These are phyloP conservation scores for Drosophila cardini DNA, from an alignment of 1,140 invertebrate species.

Conservation along the genomic window DNA sequence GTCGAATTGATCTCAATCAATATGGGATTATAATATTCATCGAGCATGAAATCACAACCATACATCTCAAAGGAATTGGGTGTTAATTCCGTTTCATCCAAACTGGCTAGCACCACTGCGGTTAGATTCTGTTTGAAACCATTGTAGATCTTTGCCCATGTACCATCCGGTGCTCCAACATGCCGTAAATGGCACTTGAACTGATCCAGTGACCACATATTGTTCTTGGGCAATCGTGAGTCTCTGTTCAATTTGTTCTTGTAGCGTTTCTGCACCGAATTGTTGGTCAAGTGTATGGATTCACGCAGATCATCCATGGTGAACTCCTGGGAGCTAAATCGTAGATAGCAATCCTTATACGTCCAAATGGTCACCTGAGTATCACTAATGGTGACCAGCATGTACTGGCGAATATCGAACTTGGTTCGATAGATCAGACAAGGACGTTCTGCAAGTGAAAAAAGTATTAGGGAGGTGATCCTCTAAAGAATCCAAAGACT, in stretches of 20 bases:
- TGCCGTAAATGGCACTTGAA: slow-evolving; percentile 89
- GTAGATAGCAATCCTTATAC: slow-evolving; percentile 94
- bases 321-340: slow-evolving; percentile 96
- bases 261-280: slow-evolving; percentile 95
- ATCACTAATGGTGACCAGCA: slow-evolving; percentile 92
- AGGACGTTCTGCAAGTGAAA: slow-evolving; percentile 88
- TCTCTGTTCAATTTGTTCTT: slow-evolving; percentile 87
- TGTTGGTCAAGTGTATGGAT: slow-evolving; percentile 96
- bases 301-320: slow-evolving; percentile 93
- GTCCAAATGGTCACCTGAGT: slow-evolving; percentile 94
- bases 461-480: neutral
- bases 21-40: slow-evolving; percentile 94
- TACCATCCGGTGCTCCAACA: slow-evolving; percentile 80
- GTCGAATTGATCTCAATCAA: slow-evolving; percentile 97
- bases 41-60: slow-evolving; percentile 96
- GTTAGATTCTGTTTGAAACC: slow-evolving; percentile 94
- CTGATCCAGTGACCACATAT: slow-evolving; percentile 94
- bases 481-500: neutral
- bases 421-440: slow-evolving; percentile 95
- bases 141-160: slow-evolving; percentile 91
- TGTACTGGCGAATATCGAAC: slow-evolving; percentile 96
- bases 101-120: slow-evolving; percentile 90
- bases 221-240: slow-evolving; percentile 90
- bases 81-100: slow-evolving; percentile 91
- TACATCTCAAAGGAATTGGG: slow-evolving; percentile 95